Percentiles rank a stretch among this genome's conserved stretches.
Evolutionary conservation across 1,140 invertebrate species (phyloP).

Genomic region (Diorhabda elongata): DNA sequence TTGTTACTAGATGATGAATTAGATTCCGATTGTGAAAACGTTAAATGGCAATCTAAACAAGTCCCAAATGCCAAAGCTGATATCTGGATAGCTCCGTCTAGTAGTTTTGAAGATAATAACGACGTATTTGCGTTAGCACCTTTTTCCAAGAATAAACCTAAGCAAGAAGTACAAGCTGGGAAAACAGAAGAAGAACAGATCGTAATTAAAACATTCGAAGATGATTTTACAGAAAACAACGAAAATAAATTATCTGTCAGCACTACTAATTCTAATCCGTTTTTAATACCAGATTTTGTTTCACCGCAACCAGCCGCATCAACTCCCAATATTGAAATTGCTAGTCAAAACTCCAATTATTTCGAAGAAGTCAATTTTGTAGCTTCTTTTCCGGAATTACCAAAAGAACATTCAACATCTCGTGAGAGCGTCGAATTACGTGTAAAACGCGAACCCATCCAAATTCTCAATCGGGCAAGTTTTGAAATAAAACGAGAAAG

Average conservation of each 20-base stretch:
- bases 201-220: background rate
- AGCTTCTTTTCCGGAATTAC: background rate
- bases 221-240: background rate
- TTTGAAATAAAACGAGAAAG: background rate
- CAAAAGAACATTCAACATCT: background rate
- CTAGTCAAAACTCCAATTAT: slow-evolving; percentile 1
- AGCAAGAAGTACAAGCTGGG: slow-evolving; percentile 19
- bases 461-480: background rate
- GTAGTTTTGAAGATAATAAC: slow-evolving; percentile 45
- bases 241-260: slow-evolving; percentile 4
- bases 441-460: background rate
- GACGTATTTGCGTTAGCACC: slow-evolving; percentile 75
- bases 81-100: slow-evolving; percentile 41
- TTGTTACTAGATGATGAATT: slow-evolving; percentile 75
- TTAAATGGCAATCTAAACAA: slow-evolving; percentile 44
- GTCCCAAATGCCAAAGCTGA: slow-evolving; percentile 28
- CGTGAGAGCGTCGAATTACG: background rate
- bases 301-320: slow-evolving; percentile 1
- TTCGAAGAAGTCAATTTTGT: slow-evolving; percentile 25
- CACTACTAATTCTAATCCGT: slow-evolving; percentile 26
- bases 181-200: background rate
- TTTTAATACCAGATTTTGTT: slow-evolving; percentile 28
- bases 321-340: background rate
- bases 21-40: slow-evolving; percentile 57
- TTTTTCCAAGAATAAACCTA: slow-evolving; percentile 56